A percentile compares a stretch with the other conserved stretches of the same genome.
phyloP scores from a whole-genome alignment of 2,113 vertebrate species.

The Tachycineta bicolor region DNA sequence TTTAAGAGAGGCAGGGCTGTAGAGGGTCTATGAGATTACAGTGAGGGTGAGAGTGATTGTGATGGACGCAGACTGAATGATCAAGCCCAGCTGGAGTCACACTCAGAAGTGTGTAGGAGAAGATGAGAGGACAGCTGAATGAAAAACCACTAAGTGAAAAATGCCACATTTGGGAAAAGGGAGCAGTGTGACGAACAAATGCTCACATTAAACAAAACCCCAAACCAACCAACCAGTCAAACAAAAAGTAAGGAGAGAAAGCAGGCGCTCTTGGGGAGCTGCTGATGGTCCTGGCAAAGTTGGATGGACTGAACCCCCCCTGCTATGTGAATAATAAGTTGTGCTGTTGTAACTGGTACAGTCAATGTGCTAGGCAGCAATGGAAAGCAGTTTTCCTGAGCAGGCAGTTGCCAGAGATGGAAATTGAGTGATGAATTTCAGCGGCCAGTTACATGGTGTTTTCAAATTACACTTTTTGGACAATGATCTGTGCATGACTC shows the following conservation, averaged over 20 bases:
- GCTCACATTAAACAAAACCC: not conserved
- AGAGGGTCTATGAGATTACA: not conserved
- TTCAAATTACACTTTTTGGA: not conserved
- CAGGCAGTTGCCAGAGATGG: not conserved
- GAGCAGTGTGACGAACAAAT: not conserved
- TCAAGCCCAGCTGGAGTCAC: not conserved
- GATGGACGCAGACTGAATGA: not conserved
- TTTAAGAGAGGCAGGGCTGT: rapidly evolving
- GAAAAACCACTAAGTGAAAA: not conserved
- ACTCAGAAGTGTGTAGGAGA: not conserved
- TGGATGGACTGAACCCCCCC: not conserved
- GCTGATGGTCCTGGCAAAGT: not conserved
- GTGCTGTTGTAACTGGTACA: not conserved
- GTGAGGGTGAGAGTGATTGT: not conserved
- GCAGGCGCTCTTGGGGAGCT: not conserved
- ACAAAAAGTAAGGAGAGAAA: not conserved
- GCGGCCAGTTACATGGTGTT: not conserved
- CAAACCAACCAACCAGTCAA: not conserved
- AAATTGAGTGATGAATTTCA: not conserved
- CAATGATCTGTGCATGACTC: not conserved
- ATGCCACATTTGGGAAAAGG: not conserved
- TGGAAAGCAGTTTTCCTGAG: not conserved
- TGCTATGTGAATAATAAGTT: not conserved
- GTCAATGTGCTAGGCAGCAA: too few species aligned
- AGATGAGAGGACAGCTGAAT: not conserved